A percentile compares a stretch with the other conserved stretches of the same genome.
These are phyloP conservation scores for Botia almorhae DNA, from an alignment of 2,797 vertebrate species.

Conservation along the genomic window DNA sequence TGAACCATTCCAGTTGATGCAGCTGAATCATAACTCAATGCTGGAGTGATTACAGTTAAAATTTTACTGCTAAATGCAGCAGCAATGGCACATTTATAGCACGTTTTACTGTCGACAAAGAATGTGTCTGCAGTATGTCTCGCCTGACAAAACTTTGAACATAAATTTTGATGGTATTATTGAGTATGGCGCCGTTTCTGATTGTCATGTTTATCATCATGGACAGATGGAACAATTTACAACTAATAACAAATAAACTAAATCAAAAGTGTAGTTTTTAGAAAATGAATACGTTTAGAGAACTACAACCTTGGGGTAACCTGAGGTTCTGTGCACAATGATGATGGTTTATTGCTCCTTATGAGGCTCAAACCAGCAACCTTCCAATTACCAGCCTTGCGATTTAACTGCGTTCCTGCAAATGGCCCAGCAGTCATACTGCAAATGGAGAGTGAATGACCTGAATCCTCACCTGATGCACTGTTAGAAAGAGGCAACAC, in stretches of 20 bases:
- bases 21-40: not conserved
- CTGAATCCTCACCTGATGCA: conserved; percentile 79
- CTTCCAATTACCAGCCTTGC: not conserved
- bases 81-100: not conserved
- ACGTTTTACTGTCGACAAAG: not conserved
- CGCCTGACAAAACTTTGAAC: not conserved
- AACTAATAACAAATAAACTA: too few species aligned
- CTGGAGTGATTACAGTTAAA: not conserved
- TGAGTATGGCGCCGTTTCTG: not conserved
- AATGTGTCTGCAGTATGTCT: too few species aligned
- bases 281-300: too few species aligned
- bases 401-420: too few species aligned
- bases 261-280: too few species aligned
- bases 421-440: too few species aligned
- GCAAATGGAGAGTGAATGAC: too few species aligned
- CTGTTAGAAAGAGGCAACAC: conserved; percentile 73
- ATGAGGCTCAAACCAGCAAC: not conserved
- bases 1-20: not conserved
- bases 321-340: too few species aligned
- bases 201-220: too few species aligned
- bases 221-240: too few species aligned
- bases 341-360: not conserved
- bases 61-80: not conserved
- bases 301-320: too few species aligned
- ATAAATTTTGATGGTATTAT: not conserved